Base-by-base conservation (phyloP, 2,113 vertebrate genomes). In the Pterocles gutturalis region DNA sequence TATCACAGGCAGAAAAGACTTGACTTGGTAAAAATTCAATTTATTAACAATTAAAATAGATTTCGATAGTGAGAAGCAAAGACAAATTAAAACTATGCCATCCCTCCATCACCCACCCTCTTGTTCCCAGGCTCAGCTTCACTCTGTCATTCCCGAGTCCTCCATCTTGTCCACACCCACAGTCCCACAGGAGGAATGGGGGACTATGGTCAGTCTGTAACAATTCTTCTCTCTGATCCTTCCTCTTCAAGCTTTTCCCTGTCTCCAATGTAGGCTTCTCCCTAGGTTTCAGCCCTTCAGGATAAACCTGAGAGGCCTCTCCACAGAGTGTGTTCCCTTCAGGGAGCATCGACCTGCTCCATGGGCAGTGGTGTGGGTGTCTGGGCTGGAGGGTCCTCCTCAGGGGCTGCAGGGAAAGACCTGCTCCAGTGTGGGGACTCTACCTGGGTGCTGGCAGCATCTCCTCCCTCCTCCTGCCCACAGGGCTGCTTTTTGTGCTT, bases 301-400 rank as follows among this genome's bases (percentile, higher is more conserved):
- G 34, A n/a, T 19, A 49, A 41, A 49, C 12, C 24, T n/a, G 43
- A 41, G 41, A 13, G 41, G 41, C 41, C 41, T 41, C 34, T 61
- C 14, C 34, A 41, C 41, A 41, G 41, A 41, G 54, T 2, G 4
- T 33, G 54, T 22, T 19, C 45, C 55, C 46, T 36, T 61, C 46
- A 53, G 73, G 54, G 31, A 33, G 9, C 17, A 19, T 31, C 33
- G 13, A n/a, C 34, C 43, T 20, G 18, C 55, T 70, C 73, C 5
- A 2, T 7, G 38, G 64, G 54, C 26, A 2, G 1, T 21, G 26
- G 6, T n/a, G 18, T 29, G 19, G 24, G 2, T 22, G 48, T 24
- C 65, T 64, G 41, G 9, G 38, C 55, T 33, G 26, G 8, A 17
- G 57, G 33, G 13, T 10, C 6, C 43, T 48, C 43, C 65, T 41